Base-by-base conservation (phyloP, 2,797 vertebrate genomes). In the Lindbergichthys nudifrons region DNA sequence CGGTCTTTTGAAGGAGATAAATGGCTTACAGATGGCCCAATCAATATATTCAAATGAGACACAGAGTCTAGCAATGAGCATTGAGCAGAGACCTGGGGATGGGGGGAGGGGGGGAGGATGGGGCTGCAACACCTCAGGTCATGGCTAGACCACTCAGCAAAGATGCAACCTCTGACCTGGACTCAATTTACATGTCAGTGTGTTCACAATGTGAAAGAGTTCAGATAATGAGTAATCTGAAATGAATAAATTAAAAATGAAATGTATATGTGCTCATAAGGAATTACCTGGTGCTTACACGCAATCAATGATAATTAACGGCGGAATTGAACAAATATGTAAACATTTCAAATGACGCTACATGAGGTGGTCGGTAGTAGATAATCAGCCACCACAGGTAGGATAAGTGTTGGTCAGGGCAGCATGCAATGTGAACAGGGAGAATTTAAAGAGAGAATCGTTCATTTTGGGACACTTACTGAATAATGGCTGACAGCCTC, bases 11-110 rank as follows among this genome's bases (percentile, higher is more conserved):
- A 95, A 94, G 91, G 92, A 95, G 93, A 95, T 94, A 94, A 95
- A 95, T 95, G 94, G 93, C 90, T 94, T 95, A 94, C 94, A 95
- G 94, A 95, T 95, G 94, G 94, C 91, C 88, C 92, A 93, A 94
- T 95, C 94, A 95, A 95, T 95, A 95, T 94, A 95, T 95, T 95
- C 90, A 95, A 95, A 95, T 95, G 86, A 94, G 92, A 88, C 91
- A 92, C 84, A 52, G 87, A 91, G 92, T 92, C 82, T 74, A 76
- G 86, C 90, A 75, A 82, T 79, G 75, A 86, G 77, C 85, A 86
- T 61, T 83, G 80, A 87, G 79, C 72, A 79, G 75, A 51, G 73
- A 64, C 62, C 57, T 52, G 21, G 65, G 73, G 75, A 30, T 45
- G 43, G 70, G 8, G 45, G 60, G 16, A n/a, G n/a, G 16, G 43